Conservation (phyloP, 1,140 invertebrate species). For the Limonius californicus region DNA sequence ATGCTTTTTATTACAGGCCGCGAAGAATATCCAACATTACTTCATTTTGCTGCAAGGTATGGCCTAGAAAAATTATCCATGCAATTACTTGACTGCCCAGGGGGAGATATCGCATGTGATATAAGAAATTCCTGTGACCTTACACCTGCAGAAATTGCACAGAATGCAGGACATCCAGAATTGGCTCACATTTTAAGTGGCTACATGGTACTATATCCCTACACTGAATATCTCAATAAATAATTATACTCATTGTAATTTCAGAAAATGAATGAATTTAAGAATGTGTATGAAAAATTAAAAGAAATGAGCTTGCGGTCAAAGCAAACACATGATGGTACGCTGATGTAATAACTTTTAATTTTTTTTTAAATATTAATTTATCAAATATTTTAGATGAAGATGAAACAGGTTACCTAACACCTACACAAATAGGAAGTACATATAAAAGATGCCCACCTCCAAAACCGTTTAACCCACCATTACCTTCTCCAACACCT, state of each 20-base stretch:
- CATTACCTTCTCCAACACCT: not conserved
- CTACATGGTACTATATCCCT: slow-evolving; percentile 62
- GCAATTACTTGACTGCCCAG: slow-evolving; percentile 79
- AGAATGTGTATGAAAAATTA: slow-evolving; percentile 77
- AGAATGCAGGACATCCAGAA: slow-evolving; percentile 64
- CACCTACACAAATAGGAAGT: slow-evolving; percentile 31
- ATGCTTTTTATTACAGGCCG: slow-evolving; percentile 50
- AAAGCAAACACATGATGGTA: slow-evolving; percentile 37
- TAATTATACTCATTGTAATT: slow-evolving; percentile 31
- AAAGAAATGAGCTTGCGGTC: slow-evolving; percentile 67
- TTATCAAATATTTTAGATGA: not conserved
- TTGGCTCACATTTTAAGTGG: slow-evolving; percentile 70
- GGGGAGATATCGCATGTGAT: slow-evolving; percentile 73
- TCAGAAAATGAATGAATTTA: slow-evolving; percentile 71
- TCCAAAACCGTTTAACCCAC: slow-evolving; percentile 28
- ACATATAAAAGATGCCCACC: slow-evolving; percentile 38
- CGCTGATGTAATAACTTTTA: not conserved
- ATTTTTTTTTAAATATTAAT: not conserved
- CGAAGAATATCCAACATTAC: slow-evolving; percentile 80
- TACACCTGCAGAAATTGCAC: slow-evolving; percentile 75
- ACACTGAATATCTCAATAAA: slow-evolving; percentile 17
- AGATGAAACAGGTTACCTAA: slow-evolving; percentile 23
- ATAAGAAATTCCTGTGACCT: slow-evolving; percentile 72
- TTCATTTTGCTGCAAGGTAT: slow-evolving; percentile 84
- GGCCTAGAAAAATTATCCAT: slow-evolving; percentile 78